phyloP scores from a whole-genome alignment of 2,797 vertebrate genomes.

The Naso thynnoides region DNA sequence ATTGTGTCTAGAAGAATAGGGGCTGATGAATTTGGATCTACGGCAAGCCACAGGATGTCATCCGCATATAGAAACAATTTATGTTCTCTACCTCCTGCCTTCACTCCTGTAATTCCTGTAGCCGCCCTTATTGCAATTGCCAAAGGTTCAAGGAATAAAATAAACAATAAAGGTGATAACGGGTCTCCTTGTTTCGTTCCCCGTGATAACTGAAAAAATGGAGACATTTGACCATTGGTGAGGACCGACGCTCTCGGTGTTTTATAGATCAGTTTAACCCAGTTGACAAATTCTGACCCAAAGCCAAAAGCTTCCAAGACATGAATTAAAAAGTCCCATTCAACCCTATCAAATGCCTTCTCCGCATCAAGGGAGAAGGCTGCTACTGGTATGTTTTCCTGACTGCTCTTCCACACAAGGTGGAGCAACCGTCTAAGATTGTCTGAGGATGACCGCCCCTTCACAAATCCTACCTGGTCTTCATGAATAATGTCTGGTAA shows the following conservation, averaged over 20 bases:
- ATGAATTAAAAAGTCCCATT: background rate
- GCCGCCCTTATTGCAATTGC: background rate
- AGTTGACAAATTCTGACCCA: background rate
- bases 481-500: constrained; percentile 2
- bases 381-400: background rate
- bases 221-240: background rate
- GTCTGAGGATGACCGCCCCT: constrained; percentile 5
- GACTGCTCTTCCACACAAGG: background rate
- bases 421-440: background rate
- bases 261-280: background rate
- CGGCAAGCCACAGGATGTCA: too few species aligned
- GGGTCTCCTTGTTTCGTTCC: background rate
- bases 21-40: too few species aligned
- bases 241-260: background rate
- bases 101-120: background rate
- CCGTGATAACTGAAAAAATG: background rate
- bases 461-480: constrained; percentile 12
- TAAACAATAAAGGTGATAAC: background rate
- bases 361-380: background rate
- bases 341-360: background rate
- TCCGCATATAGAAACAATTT: too few species aligned
- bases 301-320: background rate
- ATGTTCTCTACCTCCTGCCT: background rate
- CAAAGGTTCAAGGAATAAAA: background rate
- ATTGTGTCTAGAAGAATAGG: background rate